Percentiles rank a stretch among this genome's conserved stretches.
phyloP scores from a whole-genome alignment of 2,797 vertebrate species.

The Numenius phaeopus region DNA sequence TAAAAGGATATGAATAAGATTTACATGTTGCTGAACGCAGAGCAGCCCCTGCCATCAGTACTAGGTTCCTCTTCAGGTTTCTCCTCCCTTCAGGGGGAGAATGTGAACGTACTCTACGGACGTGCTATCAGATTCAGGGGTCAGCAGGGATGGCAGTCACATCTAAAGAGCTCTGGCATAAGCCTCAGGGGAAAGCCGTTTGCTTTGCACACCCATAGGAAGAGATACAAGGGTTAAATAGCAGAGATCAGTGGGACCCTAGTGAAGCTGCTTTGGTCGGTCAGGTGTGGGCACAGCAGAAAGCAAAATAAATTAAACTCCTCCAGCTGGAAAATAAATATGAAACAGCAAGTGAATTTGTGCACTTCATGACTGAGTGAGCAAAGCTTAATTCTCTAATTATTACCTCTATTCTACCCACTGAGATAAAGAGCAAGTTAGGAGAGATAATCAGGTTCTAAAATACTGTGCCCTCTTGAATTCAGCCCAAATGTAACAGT shows the following conservation, averaged over 20 bases:
- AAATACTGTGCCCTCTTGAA: constrained; percentile 60
- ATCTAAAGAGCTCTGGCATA: background rate
- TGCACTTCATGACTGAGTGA: constrained; percentile 70
- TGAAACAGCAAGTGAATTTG: constrained; percentile 69
- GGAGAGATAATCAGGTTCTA: constrained; percentile 71
- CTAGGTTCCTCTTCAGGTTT: background rate
- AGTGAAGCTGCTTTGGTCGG: constrained; percentile 43
- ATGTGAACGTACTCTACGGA: background rate
- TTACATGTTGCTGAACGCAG: background rate
- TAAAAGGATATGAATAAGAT: background rate
- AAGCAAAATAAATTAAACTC: constrained; percentile 79
- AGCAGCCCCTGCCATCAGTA: background rate
- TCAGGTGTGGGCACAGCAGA: constrained; percentile 64
- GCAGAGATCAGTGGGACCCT: background rate
- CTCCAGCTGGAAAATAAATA: constrained; percentile 81
- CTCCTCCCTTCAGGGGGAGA: background rate
- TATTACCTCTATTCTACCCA: constrained; percentile 69
- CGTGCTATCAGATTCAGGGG: background rate
- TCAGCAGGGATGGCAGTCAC: background rate
- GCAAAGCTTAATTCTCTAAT: constrained; percentile 80
- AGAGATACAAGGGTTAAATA: constrained; percentile 45
- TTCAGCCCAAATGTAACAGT: constrained; percentile 60
- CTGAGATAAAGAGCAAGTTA: constrained; percentile 77
- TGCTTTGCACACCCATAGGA: background rate
- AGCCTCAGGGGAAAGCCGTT: background rate